phyloP scores from a whole-genome alignment of 2,113 vertebrate species.

The Corythaeola cristata region DNA sequence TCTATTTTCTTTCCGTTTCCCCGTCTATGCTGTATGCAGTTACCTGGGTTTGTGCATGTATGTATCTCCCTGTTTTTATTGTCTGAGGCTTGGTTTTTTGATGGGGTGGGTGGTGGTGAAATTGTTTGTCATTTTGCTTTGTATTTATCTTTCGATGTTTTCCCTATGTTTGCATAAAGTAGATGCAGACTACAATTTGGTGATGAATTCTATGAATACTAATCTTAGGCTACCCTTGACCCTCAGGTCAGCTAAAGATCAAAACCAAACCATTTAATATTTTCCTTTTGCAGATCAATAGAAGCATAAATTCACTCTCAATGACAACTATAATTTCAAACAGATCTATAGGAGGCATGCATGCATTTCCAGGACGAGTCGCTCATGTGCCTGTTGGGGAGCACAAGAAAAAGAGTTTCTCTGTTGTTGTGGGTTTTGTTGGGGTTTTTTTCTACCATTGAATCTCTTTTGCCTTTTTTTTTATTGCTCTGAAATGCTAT shows the following conservation, averaged over 20 bases:
- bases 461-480: constrained; percentile 82
- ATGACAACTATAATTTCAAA: constrained; percentile 99
- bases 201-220: constrained; percentile 90
- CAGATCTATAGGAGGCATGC: constrained; percentile 91
- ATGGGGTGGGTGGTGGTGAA: constrained; percentile 4
- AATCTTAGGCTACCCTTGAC: constrained; percentile 99
- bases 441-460: constrained; percentile 73
- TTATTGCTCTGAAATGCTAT: constrained; percentile 85
- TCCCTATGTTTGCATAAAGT: constrained; percentile 83
- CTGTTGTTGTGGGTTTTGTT: constrained; percentile 62
- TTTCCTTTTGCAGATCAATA: constrained; percentile 98
- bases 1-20: not conserved
- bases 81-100: not conserved
- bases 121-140: constrained; percentile 72
- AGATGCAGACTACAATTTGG: constrained; percentile 81
- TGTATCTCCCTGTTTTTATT: constrained; percentile 19
- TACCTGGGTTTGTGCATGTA: constrained; percentile 42
- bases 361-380: constrained; percentile 76
- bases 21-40: not conserved
- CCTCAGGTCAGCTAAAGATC: constrained; percentile 91
- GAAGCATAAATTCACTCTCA: constrained; percentile 96
- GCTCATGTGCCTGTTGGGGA: constrained; percentile 72
- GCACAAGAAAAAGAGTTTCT: constrained; percentile 73
- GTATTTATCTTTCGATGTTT: constrained; percentile 72
- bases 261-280: constrained; percentile 98